Base-by-base conservation (phyloP, 2,888 invertebrate genomes). In the Ectemnius lituratus region DNA sequence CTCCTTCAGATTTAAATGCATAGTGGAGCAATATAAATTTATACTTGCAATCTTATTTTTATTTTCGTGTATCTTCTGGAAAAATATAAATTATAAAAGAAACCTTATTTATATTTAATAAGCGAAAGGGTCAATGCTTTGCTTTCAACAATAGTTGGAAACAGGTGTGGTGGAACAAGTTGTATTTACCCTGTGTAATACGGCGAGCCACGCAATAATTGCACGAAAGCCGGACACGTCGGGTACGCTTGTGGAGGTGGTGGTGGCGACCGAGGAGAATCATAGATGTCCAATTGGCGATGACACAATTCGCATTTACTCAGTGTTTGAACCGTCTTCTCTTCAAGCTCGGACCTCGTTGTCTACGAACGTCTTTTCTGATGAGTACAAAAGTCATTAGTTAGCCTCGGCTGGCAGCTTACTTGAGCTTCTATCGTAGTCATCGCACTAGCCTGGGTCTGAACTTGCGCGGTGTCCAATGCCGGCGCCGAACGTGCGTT, bases 221-320 rank as follows among this genome's bases (percentile, higher is more conserved):
- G 82, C 14, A 87, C 67, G 20, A 85, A 69, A 1, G 86, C 82
- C 11, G 88, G 87, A 60, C 86, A 87, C 2, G 86, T 49, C 11
- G 75, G 63, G 52, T 82, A 84, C 14, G 28, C 27, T 13, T 59
- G 73, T 4, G 8, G 4, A 3, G n/a, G 14, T 1, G 60, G 5
- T 1, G 13, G 8, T 0, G 28, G 1, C 0, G 60, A 1, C 37
- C 37, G 37, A 37, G 23, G 23, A 13, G 28, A 16, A 2, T 64
- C 4, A 5, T 58, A 49, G 0, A 67, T 20, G 28, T 81, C 81
- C n/a, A 85, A 75, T 27, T 78, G 78, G 37, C 81, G 79, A 6
- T 84, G 70, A 37, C 87, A 87, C 0, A 82, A 67, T 4, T 87
- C 86, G 73, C 87, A 85, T 75, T 75, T 82, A 52, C 83, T 85